phyloP scores from a whole-genome alignment of 2,888 invertebrate genomes.

The Copidosoma aretas region DNA sequence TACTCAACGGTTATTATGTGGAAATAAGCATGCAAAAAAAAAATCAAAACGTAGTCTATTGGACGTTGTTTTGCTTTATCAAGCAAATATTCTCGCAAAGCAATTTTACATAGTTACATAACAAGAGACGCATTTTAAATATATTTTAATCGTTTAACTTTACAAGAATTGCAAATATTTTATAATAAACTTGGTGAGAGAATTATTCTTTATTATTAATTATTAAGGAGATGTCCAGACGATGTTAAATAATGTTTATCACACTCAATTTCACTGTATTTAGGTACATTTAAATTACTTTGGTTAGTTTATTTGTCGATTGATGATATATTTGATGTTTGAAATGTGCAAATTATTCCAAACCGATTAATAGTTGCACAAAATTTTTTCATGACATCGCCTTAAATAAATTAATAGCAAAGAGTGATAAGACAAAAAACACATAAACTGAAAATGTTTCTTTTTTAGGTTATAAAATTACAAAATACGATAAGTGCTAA shows the following conservation, averaged over 20 bases:
- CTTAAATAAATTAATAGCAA: slow-evolving; percentile 8
- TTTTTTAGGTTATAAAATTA: slow-evolving; percentile 12
- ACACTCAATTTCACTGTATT: background rate
- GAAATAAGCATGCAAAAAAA: background rate
- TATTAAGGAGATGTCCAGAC: slow-evolving; percentile 8
- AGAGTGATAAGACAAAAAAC: slow-evolving; percentile 13
- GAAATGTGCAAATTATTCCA: background rate
- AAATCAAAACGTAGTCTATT: slow-evolving; percentile 12
- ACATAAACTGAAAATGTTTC: slow-evolving; percentile 16
- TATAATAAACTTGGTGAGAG: background rate
- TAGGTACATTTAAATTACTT: background rate
- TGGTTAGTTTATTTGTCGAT: background rate
- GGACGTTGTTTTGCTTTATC: slow-evolving; percentile 6
- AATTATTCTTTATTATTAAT: no score
- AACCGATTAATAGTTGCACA: background rate
- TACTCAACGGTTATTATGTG: slow-evolving; percentile 2
- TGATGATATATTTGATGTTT: background rate
- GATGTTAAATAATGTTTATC: background rate
- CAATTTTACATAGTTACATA: background rate
- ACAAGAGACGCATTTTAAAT: background rate
- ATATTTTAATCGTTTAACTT: background rate
- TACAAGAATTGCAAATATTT: background rate
- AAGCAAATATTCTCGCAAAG: background rate
- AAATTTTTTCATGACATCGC: slow-evolving; percentile 18
- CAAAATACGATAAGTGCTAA: slow-evolving; percentile 29